Evolutionary conservation across 2,797 vertebrate genomes (phyloP).

Genomic region (Xiphorhynchus erythropygius): DNA sequence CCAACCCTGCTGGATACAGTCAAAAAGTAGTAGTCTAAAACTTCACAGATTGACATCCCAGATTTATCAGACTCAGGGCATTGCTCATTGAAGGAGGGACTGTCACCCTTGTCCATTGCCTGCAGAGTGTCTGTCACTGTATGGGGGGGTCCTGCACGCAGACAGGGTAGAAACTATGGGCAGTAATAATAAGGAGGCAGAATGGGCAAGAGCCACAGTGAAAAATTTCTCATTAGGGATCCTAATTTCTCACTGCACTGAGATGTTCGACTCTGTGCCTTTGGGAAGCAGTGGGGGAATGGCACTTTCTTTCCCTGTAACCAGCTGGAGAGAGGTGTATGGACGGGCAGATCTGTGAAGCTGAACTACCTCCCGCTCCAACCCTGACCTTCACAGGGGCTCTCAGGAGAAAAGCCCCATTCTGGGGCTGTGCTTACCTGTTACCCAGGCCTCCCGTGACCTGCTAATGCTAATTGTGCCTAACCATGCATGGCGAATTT

Average conservation of each 20-base stretch:
- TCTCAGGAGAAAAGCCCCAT: background rate
- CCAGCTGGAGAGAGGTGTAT: rapidly evolving
- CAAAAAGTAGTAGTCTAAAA: background rate
- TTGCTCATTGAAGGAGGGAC: background rate
- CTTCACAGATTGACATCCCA: background rate
- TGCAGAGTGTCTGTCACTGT: background rate
- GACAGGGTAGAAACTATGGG: background rate
- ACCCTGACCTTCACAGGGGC: background rate
- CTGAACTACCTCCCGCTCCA: rapidly evolving
- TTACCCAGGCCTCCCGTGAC: background rate
- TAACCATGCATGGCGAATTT: background rate
- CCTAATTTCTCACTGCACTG: background rate
- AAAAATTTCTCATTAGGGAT: background rate
- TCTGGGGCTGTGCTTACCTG: background rate
- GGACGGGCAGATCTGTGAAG: rapidly evolving
- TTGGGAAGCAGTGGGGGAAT: background rate
- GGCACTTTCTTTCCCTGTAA: background rate
- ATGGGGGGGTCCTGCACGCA: background rate
- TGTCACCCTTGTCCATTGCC: background rate
- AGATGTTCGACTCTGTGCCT: background rate
- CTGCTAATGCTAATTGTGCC: background rate
- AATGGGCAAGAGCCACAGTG: background rate
- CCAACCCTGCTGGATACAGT: background rate
- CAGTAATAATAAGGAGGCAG: background rate
- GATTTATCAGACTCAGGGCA: background rate